phyloP scores from a whole-genome alignment of 2,888 invertebrate species.

The Diloba caeruleocephala region DNA sequence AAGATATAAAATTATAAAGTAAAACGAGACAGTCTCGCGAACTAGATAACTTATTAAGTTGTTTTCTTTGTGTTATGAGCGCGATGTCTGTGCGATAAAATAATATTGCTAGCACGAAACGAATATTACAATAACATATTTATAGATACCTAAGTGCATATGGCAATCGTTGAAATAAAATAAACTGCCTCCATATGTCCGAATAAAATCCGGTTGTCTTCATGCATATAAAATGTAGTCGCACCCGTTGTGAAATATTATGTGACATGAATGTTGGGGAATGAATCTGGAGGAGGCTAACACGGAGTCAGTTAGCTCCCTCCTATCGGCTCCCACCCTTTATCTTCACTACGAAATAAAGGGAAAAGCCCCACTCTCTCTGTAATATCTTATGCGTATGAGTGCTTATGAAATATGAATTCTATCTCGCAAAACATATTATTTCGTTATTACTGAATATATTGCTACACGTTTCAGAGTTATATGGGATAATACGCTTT shows the following conservation, averaged over 20 bases:
- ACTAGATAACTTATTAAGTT: slow-evolving; percentile 34
- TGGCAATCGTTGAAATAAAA: slow-evolving; percentile 58
- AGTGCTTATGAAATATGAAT: slow-evolving; percentile 88
- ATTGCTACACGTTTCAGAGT: slow-evolving; percentile 79
- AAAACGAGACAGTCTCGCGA: slow-evolving; percentile 29
- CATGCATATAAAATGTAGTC: slow-evolving; percentile 81
- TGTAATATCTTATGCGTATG: slow-evolving; percentile 83
- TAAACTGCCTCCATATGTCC: slow-evolving; percentile 72
- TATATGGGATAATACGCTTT: slow-evolving; percentile 70
- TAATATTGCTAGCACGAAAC: slow-evolving; percentile 10
- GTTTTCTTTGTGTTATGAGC: slow-evolving; percentile 3
- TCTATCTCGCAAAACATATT: slow-evolving; percentile 86
- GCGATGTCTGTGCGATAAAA: slow-evolving; percentile 25
- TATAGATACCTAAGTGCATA: slow-evolving; percentile 37
- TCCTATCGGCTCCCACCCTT: slow-evolving; percentile 73
- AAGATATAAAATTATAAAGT: slow-evolving; percentile 52
- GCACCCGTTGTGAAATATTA: slow-evolving; percentile 76
- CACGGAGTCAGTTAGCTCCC: slow-evolving; percentile 74
- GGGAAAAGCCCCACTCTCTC: slow-evolving; percentile 77
- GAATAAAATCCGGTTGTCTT: slow-evolving; percentile 76
- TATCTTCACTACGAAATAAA: slow-evolving; percentile 85
- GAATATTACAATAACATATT: slow-evolving; percentile 30
- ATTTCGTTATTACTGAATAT: slow-evolving; percentile 86
- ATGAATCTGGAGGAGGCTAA: slow-evolving; percentile 76
- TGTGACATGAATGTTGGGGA: slow-evolving; percentile 78